Evolutionary conservation across 2,888 invertebrate genomes (phyloP).

Genomic region (Lampropteryx suffumata): DNA sequence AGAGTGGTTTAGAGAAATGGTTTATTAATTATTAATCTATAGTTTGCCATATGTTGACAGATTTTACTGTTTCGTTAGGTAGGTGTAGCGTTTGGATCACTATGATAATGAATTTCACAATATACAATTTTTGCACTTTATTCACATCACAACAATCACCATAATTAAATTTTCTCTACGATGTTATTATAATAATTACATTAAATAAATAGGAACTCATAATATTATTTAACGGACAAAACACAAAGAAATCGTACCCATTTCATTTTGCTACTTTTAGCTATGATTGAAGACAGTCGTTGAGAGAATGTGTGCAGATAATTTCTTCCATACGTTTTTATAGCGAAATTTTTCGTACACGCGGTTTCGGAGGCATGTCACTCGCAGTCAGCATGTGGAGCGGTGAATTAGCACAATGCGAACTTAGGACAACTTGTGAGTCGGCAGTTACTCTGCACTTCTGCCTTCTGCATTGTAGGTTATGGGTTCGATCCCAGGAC

Average conservation of each 20-base stretch:
- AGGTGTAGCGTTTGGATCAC: not conserved
- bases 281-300: conserved; percentile 54
- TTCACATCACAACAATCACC: conserved; percentile 11
- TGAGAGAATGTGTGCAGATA: conserved; percentile 39
- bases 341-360: conserved; percentile 55
- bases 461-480: no score
- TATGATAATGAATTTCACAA: not conserved
- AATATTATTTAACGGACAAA: conserved; percentile 16
- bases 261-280: conserved; percentile 51
- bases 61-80: no score
- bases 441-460: no score
- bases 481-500: no score
- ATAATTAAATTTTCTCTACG: no score
- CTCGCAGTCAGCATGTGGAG: conserved; percentile 24
- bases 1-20: no score
- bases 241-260: conserved; percentile 57
- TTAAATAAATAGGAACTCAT: no score
- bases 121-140: conserved; percentile 6
- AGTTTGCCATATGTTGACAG: no score
- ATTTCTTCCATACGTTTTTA: conserved; percentile 64
- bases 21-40: no score
- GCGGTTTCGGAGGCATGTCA: conserved; percentile 38
- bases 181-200: no score
- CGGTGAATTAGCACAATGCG: no score
- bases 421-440: no score